Evolutionary conservation across 1,140 invertebrate genomes (phyloP), one percentile per base, ranked within the genome.

Genomic region (Bradysia coprophila): DNA sequence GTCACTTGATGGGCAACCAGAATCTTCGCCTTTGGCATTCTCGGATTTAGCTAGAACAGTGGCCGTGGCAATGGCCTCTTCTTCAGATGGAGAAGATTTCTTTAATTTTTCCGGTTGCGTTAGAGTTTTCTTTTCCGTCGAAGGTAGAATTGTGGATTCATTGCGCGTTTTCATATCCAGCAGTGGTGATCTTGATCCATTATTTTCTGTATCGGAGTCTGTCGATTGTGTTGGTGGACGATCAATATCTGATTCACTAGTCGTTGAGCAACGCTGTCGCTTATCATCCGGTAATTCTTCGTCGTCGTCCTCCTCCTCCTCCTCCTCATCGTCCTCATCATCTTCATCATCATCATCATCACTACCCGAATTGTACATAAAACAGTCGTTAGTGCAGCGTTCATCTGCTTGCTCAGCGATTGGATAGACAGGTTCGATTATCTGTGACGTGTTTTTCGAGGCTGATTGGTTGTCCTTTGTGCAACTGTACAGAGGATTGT

Each of bases 321-420:
- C 39, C 18, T 41, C 20, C n/a, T 46, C 45, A 19, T 32, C 13
- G 4, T 11, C 40, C 11, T 45, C 57, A n/a, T 53, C 53, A 40
- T 56, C 54, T 21, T 42, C 45, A 40, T 45, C 47, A 18, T 46
- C 45, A 2, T 47, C 48, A 8, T 45, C 44, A 39, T 45, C 48
- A 18, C 38, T 46, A 16, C 10, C 36, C 36, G 36, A 18, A 16
- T 23, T 21, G 13, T 18, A 38, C 13, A 22, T 6, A 40, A 40
- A 40, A 11, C 21, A 10, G 21, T 43, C 16, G 20, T 43, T 28
- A 43, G 46, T 1, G 40, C 36, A 44, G 51, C 40, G 81, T 60
- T 86, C 81, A 54, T 84, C 81, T 16, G 75, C 78, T 53, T 84
- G 80, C 63, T 87, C 82, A 3, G 76, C 81, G 51, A 87, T 86